Conservation (phyloP, 2,797 vertebrate genomes). For the Carduelis carduelis region DNA sequence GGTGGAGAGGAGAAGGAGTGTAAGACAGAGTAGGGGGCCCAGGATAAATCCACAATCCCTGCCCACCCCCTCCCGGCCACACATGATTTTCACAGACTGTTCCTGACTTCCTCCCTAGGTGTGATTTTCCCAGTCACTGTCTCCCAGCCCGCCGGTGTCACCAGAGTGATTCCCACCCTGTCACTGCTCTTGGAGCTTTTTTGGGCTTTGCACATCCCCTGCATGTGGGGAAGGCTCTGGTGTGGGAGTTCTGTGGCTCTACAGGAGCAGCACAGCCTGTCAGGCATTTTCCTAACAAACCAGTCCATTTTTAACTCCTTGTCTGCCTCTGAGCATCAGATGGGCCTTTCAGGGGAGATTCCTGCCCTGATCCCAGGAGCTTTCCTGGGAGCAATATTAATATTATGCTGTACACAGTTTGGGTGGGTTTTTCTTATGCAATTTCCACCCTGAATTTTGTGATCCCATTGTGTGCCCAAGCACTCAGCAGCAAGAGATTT, state of each 20-base stretch:
- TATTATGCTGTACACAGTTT: neutral
- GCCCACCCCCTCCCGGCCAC: neutral
- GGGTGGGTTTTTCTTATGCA: neutral
- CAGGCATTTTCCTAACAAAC: neutral
- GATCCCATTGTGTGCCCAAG: rapidly evolving
- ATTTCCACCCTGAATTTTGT: neutral
- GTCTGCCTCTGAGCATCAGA: neutral
- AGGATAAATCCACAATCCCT: neutral
- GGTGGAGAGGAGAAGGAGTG: neutral
- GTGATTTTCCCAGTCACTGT: neutral
- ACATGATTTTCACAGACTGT: neutral
- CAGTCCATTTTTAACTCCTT: neutral
- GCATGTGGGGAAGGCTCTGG: neutral
- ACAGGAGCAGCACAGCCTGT: neutral
- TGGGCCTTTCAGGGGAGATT: neutral
- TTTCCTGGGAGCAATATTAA: neutral
- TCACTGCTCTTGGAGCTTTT: neutral
- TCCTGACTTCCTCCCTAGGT: neutral
- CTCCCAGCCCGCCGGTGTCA: neutral
- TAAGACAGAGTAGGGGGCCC: neutral
- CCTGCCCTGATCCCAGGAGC: neutral
- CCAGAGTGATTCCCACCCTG: neutral
- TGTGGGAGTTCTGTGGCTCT: neutral
- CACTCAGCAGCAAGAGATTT: neutral
- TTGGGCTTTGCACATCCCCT: neutral